phyloP scores from a whole-genome alignment of 2,797 vertebrate species.

The Moxostoma hubbsi region DNA sequence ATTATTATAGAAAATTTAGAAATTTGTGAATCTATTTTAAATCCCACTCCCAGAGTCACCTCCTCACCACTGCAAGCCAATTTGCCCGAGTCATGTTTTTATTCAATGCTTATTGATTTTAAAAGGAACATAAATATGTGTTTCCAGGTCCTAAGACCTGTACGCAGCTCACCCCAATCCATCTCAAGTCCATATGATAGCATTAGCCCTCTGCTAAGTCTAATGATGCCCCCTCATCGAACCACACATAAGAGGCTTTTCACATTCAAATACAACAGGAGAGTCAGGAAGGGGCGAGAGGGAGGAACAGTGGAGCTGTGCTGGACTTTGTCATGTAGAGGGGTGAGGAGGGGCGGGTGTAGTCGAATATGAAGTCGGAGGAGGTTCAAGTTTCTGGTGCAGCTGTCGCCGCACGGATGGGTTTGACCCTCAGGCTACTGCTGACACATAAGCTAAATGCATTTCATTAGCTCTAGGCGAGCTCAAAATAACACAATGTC shows the following conservation, averaged over 20 bases:
- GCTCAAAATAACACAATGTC: not conserved
- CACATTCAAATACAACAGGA: conserved; percentile 75
- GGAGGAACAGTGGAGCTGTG: conserved; percentile 38
- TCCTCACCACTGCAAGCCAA: no score
- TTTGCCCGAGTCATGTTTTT: not conserved
- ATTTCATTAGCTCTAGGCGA: conserved; percentile 43
- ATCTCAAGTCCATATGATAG: conserved; percentile 45
- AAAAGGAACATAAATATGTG: not conserved
- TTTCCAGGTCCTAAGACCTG: not conserved
- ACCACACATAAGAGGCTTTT: conserved; percentile 79
- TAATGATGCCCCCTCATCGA: conserved; percentile 44
- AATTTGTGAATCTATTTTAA: not conserved
- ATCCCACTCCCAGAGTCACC: not conserved
- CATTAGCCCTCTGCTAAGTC: conserved; percentile 36
- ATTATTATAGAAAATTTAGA: no score
- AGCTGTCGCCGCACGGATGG: conserved; percentile 48
- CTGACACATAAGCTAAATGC: conserved; percentile 47
- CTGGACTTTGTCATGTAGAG: conserved; percentile 59
- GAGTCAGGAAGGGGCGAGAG: conserved; percentile 35
- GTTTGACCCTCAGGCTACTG: conserved; percentile 45
- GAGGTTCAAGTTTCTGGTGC: conserved; percentile 62
- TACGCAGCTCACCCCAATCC: not conserved
- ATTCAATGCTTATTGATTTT: not conserved
- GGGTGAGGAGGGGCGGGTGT: conserved; percentile 33
- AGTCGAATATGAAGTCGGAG: conserved; percentile 43